A percentile compares a stretch with the other conserved stretches of the same genome.
phyloP scores from a whole-genome alignment of 1,140 invertebrate species.

The Steinernema khuongi region DNA sequence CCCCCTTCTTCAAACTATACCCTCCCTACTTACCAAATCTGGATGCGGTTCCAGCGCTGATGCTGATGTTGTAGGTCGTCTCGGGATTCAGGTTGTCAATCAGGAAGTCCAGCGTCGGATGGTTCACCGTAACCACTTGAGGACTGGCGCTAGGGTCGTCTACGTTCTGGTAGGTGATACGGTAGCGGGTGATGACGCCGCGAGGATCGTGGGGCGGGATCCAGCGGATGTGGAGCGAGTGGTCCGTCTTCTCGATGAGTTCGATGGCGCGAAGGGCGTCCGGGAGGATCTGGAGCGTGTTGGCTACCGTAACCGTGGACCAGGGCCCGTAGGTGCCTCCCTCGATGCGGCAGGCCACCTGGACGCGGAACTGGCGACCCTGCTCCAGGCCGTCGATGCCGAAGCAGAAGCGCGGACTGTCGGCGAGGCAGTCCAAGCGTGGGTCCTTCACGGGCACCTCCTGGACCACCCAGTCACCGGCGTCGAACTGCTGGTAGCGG shows the following conservation, averaged over 20 bases:
- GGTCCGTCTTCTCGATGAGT: conserved; percentile 58
- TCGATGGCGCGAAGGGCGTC: conserved; percentile 57
- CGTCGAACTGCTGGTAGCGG: conserved; percentile 50
- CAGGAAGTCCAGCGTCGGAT: conserved; percentile 54
- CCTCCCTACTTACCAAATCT: no score
- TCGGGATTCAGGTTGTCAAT: conserved; percentile 53
- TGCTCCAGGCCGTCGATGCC: conserved; percentile 57
- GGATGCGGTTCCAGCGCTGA: conserved; percentile 48
- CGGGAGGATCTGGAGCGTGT: conserved; percentile 57
- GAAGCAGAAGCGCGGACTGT: conserved; percentile 55
- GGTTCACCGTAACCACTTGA: conserved; percentile 49
- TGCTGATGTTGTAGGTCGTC: conserved; percentile 54
- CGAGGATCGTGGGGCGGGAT: conserved; percentile 51
- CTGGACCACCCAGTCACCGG: conserved; percentile 47
- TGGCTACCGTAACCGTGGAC: conserved; percentile 49
- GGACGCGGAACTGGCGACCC: conserved; percentile 55
- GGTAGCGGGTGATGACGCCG: conserved; percentile 54
- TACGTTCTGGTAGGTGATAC: conserved; percentile 44
- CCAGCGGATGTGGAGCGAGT: conserved; percentile 57
- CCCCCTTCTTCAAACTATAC: no score
- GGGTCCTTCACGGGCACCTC: conserved; percentile 49
- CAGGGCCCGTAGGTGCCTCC: conserved; percentile 57
- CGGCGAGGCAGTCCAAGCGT: conserved; percentile 50
- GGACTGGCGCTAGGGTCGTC: conserved; percentile 44
- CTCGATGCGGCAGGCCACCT: conserved; percentile 56